Evolutionary conservation across 2,888 invertebrate genomes (phyloP).

Genomic region (Mylabris sibirica): DNA sequence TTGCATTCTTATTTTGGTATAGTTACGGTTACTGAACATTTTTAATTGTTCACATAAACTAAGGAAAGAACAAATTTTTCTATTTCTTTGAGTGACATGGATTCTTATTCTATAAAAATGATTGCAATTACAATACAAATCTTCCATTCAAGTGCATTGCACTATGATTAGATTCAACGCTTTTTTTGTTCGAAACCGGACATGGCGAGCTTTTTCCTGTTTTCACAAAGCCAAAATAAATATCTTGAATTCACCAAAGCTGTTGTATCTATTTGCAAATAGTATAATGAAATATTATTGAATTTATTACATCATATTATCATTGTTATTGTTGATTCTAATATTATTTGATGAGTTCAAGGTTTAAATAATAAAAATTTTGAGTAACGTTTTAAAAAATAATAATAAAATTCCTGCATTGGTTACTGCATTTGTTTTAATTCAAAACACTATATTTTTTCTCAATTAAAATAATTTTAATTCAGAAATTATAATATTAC

Average conservation of each 20-base stretch:
- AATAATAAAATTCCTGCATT: slow-evolving; percentile 28
- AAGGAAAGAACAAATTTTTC: too few species aligned
- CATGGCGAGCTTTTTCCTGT: slow-evolving; percentile 24
- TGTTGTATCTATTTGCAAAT: slow-evolving; percentile 17
- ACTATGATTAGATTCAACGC: slow-evolving; percentile 31
- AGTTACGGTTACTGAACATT: slow-evolving; percentile 20
- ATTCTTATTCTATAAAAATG: not conserved
- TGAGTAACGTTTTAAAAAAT: slow-evolving; percentile 23
- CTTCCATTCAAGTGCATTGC: slow-evolving; percentile 36
- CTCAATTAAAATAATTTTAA: not conserved
- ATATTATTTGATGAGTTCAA: slow-evolving; percentile 39
- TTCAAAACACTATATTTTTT: slow-evolving; percentile 11
- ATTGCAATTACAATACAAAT: slow-evolving; percentile 37
- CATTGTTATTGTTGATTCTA: slow-evolving; percentile 42
- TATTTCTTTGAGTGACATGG: too few species aligned
- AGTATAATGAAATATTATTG: slow-evolving; percentile 29
- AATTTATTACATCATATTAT: slow-evolving; percentile 50
- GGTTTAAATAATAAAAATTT: slow-evolving; percentile 38
- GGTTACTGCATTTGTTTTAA: slow-evolving; percentile 28
- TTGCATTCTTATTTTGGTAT: slow-evolving; percentile 28
- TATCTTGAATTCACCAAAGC: not conserved
- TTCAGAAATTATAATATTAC: not conserved
- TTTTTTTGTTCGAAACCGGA: slow-evolving; percentile 28
- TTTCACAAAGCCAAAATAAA: slow-evolving; percentile 15
- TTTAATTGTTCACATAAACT: slow-evolving; percentile 4